Base-by-base conservation (phyloP, 1,140 invertebrate species). In the Bursaphelenchus mucronatus region DNA sequence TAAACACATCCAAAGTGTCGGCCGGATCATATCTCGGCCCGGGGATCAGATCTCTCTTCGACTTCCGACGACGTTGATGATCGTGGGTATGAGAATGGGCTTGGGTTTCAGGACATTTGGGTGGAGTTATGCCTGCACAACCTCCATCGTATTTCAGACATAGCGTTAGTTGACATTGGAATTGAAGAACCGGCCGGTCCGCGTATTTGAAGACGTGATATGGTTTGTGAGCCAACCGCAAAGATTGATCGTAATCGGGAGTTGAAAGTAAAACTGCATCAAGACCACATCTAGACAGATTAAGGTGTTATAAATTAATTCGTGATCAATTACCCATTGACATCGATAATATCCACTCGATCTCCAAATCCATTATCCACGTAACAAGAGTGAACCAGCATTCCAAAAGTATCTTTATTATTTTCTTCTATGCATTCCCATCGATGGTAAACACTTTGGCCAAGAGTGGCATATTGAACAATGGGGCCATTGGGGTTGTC, bases 121-220 rank as follows among this genome's bases (percentile, higher is more conserved):
- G 78, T 7, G 79, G 78, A 43, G 78, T 80, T 10, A 80, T 80
- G 17, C 66, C 75, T 19, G 63, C 50, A 62, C 78, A 80, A 8
- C 78, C 78, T 8, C 76, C 76, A 59, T 80, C 78, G n/a, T 69
- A 66, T 67, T 81, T 80, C 30, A 81, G 44, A 66, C 78, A 80
- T 8, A 80, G 63, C 7, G 79, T 80, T 9, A 79, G 67, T 67
- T 80, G 79, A 51, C 78, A 80, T 49, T 81, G 79, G 56, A 80
- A 80, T 63, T 81, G 78, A 0, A 81, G 64, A n/a, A 80, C 79
- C 6, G 77, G 77, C 11, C 73, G 54, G 52, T 80, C 78, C 0
- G 78, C 78, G 66, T 80, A 80, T 56, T 80, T 80, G 63, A 80
- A 80, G 1, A 80, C 78, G 51, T 81, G 77, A 66, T 75, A 78